phyloP scores from a whole-genome alignment of 1,140 invertebrate species.

The Pomacea maculata region DNA sequence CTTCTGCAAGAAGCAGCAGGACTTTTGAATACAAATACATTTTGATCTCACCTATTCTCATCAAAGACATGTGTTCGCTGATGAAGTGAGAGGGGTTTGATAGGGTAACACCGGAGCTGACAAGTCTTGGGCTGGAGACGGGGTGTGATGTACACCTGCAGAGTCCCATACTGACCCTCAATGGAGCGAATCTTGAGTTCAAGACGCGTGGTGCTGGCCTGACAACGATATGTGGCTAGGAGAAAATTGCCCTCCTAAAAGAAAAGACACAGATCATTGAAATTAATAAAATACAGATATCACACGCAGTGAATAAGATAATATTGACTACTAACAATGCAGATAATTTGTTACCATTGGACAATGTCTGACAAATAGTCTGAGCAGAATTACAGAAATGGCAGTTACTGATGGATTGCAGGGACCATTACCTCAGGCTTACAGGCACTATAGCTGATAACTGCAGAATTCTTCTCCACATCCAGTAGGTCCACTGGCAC shows the following conservation, averaged over 20 bases:
- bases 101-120: slow-evolving; percentile 74
- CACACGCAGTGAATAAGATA: no score
- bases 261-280: no score
- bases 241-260: slow-evolving; percentile 78
- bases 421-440: slow-evolving; percentile 69
- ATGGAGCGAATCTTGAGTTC: slow-evolving; percentile 81
- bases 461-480: slow-evolving; percentile 87
- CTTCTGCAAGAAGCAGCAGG: no score
- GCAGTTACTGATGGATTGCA: not conserved
- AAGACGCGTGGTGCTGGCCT: slow-evolving; percentile 85
- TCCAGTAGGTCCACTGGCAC: slow-evolving; percentile 84
- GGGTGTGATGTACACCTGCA: slow-evolving; percentile 84
- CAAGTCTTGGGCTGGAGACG: slow-evolving; percentile 81
- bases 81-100: slow-evolving; percentile 81
- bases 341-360: not conserved
- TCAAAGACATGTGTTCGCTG: slow-evolving; percentile 75
- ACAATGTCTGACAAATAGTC: not conserved
- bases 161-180: slow-evolving; percentile 80
- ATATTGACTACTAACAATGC: not conserved
- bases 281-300: no score
- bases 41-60: slow-evolving; percentile 65
- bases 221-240: slow-evolving; percentile 84
- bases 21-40: no score
- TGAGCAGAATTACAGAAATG: not conserved
- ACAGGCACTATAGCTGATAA: slow-evolving; percentile 81